These are phyloP conservation scores for Varanus salvator DNA, from an alignment of 2,113 vertebrate species.

Conservation along the genomic window DNA sequence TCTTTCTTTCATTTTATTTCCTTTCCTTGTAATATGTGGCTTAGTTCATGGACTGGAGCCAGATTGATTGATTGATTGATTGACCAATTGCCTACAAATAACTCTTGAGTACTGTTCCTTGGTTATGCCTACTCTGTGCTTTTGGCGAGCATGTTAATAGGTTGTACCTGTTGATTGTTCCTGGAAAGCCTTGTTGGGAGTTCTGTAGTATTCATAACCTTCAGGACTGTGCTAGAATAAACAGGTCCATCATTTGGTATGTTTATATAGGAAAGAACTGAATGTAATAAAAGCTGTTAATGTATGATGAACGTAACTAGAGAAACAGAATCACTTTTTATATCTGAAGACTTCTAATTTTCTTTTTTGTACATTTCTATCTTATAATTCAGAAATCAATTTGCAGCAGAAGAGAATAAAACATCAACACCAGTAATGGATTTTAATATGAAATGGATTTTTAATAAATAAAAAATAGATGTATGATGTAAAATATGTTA, in stretches of 20 bases:
- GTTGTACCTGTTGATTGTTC: not conserved
- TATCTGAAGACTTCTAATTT: conserved; percentile 69
- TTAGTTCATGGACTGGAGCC: not conserved
- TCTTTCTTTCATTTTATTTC: not conserved
- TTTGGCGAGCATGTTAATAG: not conserved
- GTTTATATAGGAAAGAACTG: conserved; percentile 41
- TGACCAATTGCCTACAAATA: not conserved
- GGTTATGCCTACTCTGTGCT: not conserved
- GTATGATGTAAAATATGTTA: conserved; percentile 69
- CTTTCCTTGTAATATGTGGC: not conserved
- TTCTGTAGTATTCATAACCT: not conserved
- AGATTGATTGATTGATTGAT: too few species aligned
- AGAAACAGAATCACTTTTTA: conserved; percentile 21
- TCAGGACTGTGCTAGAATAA: not conserved
- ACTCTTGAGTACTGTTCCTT: not conserved
- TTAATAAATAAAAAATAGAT: conserved; percentile 55
- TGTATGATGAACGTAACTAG: conserved; percentile 40
- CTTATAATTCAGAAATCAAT: conserved; percentile 73
- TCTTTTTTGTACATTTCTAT: conserved; percentile 64
- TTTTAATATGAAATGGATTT: conserved; percentile 74
- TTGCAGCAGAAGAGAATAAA: conserved; percentile 67
- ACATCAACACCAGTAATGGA: conserved; percentile 72
- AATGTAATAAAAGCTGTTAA: conserved; percentile 52
- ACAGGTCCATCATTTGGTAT: not conserved
- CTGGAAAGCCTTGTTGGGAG: not conserved